phyloP scores from a whole-genome alignment of 2,888 invertebrate species.

The Timema podura region DNA sequence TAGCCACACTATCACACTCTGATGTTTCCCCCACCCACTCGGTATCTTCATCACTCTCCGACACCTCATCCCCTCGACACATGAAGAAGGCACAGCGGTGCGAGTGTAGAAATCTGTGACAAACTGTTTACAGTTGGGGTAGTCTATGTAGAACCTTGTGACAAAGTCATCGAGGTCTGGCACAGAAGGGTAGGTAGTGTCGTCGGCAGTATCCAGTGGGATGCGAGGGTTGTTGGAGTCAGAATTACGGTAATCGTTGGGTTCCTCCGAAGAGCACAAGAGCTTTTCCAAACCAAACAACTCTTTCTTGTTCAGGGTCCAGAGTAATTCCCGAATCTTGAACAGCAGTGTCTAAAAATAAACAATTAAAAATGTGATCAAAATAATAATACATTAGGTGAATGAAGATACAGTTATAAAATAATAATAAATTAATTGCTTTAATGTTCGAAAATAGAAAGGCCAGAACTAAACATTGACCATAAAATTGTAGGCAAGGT shows the following conservation, averaged over 20 bases:
- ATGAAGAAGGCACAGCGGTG: no score
- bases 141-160: slow-evolving; percentile 65
- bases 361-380: no score
- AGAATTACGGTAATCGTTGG: slow-evolving; percentile 15
- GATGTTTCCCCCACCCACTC: slow-evolving; percentile 29
- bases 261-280: slow-evolving; percentile 81
- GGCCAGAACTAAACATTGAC: no score
- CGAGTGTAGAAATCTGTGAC: slow-evolving; percentile 45
- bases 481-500: no score
- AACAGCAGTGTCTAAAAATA: slow-evolving; percentile 66
- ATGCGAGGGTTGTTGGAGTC: neutral
- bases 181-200: slow-evolving; percentile 36
- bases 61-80: no score
- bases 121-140: slow-evolving; percentile 62
- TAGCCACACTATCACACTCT: slow-evolving; percentile 28
- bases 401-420: no score
- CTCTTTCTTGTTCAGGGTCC: slow-evolving; percentile 82
- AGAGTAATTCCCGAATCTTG: slow-evolving; percentile 87
- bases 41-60: slow-evolving; percentile 27
- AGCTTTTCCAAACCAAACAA: slow-evolving; percentile 80
- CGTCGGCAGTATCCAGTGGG: slow-evolving; percentile 17
- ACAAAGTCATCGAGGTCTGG: slow-evolving; percentile 64
- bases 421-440: no score
- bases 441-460: no score
- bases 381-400: no score